Percentiles rank a stretch among this genome's conserved stretches.
Evolutionary conservation across 2,113 vertebrate genomes (phyloP).

Genomic region (Lepidothrix coronata): DNA sequence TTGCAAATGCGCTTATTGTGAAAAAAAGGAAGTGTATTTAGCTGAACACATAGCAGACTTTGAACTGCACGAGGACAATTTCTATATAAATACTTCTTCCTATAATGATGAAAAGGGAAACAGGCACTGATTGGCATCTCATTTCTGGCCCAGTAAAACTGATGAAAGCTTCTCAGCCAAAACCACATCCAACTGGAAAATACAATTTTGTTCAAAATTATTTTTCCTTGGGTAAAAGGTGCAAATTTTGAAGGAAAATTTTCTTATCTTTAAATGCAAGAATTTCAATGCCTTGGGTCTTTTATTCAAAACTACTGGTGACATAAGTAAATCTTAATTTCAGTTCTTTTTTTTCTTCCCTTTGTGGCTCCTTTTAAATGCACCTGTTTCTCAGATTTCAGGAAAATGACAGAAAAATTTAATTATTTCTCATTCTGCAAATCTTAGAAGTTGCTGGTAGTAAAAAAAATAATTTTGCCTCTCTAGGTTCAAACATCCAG

Average conservation of each 20-base stretch:
- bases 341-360: background rate
- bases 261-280: background rate
- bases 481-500: background rate
- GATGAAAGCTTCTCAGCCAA: background rate
- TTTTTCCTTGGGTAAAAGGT: background rate
- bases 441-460: background rate
- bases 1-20: background rate
- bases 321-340: background rate
- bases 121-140: background rate
- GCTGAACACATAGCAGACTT: background rate
- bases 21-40: background rate
- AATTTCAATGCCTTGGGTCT: background rate
- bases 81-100: background rate
- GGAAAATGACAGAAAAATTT: background rate
- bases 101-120: background rate
- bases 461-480: background rate
- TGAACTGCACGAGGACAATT: background rate
- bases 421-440: background rate
- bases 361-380: background rate
- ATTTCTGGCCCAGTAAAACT: background rate
- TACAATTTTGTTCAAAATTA: too few relatives aligned
- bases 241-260: background rate
- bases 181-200: background rate
- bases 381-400: background rate
- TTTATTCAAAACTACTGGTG: background rate